Conservation (phyloP, 2,797 vertebrate genomes). For the Tragelaphus oryx region DNA sequence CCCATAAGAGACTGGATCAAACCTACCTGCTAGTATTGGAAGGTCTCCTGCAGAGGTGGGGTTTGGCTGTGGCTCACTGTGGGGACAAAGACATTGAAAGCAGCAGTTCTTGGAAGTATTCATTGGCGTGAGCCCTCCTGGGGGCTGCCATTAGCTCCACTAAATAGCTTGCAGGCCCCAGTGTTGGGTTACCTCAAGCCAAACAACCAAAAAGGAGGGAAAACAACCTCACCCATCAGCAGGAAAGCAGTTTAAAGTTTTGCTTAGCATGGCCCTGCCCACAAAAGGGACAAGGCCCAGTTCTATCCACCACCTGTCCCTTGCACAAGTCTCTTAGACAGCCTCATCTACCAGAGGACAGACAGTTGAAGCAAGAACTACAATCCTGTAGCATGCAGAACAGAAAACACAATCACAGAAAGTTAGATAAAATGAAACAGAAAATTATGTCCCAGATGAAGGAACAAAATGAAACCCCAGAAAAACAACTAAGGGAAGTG, state of each 20-base stretch:
- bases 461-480: background rate
- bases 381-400: background rate
- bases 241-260: background rate
- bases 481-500: background rate
- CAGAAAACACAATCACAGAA: background rate
- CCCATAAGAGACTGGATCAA: background rate
- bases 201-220: background rate
- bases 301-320: background rate
- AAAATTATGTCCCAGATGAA: background rate
- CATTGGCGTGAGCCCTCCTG: background rate
- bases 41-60: background rate
- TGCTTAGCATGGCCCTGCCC: background rate
- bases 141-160: background rate
- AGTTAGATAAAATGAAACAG: background rate
- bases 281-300: background rate
- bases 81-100: background rate
- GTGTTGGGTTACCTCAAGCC: background rate
- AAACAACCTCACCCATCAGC: background rate
- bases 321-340: background rate
- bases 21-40: background rate
- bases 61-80: background rate
- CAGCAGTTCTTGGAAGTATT: background rate
- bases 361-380: background rate
- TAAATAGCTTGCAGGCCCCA: background rate
- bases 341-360: background rate